Conservation (phyloP, 2,888 invertebrate species). For the Norana najaformis region DNA sequence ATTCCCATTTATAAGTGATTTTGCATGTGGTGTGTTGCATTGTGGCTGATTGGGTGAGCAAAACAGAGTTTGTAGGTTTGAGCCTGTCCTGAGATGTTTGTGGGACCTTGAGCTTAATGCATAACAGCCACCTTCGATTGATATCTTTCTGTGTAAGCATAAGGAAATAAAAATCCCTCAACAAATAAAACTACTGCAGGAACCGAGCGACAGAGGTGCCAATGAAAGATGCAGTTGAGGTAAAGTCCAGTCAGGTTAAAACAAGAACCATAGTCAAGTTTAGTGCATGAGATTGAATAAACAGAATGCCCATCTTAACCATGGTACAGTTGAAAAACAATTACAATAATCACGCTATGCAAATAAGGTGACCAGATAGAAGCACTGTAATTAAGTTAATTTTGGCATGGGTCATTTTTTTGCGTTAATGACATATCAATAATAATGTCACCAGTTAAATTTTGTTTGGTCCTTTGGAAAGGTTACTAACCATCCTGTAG, state of each 20-base stretch:
- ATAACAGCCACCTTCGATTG: neutral
- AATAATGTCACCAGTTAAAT: neutral
- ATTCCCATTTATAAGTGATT: no score
- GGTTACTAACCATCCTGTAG: neutral
- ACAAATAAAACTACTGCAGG: neutral
- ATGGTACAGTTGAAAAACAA: neutral
- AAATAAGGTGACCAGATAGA: neutral
- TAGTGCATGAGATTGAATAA: neutral
- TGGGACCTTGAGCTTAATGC: neutral
- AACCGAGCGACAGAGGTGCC: neutral
- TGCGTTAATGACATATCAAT: neutral
- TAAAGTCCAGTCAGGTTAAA: neutral
- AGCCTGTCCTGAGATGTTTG: neutral
- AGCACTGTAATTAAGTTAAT: neutral
- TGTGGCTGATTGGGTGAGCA: neutral
- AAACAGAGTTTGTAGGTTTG: neutral
- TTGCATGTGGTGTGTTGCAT: neutral
- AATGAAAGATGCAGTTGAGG: neutral
- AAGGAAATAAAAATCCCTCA: neutral
- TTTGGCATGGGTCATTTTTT: slow-evolving; percentile 18
- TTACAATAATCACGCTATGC: neutral
- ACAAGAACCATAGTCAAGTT: neutral
- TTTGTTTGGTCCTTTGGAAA: neutral
- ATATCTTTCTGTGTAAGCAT: neutral
- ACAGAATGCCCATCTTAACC: neutral